phyloP scores from a whole-genome alignment of 1,140 invertebrate species.

The Calosoma granatense region DNA sequence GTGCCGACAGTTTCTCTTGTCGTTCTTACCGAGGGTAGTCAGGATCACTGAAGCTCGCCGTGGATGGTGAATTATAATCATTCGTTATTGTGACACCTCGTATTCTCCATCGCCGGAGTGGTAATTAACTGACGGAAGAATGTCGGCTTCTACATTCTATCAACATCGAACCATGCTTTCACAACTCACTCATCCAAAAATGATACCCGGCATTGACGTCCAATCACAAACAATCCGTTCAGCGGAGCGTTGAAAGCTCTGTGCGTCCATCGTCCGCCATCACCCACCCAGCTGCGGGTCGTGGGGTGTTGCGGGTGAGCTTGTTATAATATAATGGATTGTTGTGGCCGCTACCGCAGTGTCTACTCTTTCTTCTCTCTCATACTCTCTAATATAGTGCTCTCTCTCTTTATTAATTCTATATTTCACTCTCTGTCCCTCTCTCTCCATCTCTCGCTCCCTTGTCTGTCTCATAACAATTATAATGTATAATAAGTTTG shows the following conservation, averaged over 20 bases:
- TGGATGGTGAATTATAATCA: slow-evolving; percentile 12
- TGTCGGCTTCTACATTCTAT: slow-evolving; percentile 22
- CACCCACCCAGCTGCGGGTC: neutral
- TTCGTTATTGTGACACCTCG: slow-evolving; percentile 15
- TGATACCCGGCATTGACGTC: slow-evolving; percentile 21
- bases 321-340: slow-evolving; percentile 8
- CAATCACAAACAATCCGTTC: slow-evolving; percentile 19
- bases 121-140: slow-evolving; percentile 23
- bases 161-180: slow-evolving; percentile 19
- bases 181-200: slow-evolving; percentile 18
- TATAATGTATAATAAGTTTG: neutral
- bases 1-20: no score
- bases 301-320: neutral
- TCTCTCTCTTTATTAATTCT: no score
- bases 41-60: no score
- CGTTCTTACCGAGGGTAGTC: no score
- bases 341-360: neutral
- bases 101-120: slow-evolving; percentile 13
- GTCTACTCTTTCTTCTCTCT: no score
- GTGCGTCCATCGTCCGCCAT: neutral
- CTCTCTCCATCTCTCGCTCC: neutral
- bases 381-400: no score
- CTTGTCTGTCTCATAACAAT: neutral
- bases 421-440: no score
- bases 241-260: slow-evolving; percentile 16